Conservation (phyloP, 2,888 invertebrate genomes). For the Archaeoteleia sp. region DNA sequence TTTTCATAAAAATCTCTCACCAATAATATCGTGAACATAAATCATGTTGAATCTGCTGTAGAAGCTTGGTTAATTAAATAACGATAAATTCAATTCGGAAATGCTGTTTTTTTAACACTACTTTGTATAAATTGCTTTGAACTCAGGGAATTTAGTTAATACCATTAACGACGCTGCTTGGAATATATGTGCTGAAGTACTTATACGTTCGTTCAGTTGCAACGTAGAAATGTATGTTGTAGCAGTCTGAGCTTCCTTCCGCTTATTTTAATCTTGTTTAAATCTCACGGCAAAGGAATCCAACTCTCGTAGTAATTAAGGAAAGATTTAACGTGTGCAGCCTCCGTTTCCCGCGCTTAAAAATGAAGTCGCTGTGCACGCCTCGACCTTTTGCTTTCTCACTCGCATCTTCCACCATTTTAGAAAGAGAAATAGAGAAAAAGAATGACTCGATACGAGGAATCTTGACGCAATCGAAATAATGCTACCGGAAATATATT, state of each 20-base stretch:
- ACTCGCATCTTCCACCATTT: not conserved
- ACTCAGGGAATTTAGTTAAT: too few relatives aligned
- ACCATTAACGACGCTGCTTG: too few relatives aligned
- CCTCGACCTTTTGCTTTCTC: not conserved
- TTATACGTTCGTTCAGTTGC: too few relatives aligned
- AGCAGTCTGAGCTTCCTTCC: constrained; percentile 3
- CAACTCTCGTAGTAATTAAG: constrained; percentile 7
- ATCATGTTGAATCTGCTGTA: too few relatives aligned
- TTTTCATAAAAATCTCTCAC: too few relatives aligned
- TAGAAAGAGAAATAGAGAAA: not conserved
- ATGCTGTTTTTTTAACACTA: too few relatives aligned
- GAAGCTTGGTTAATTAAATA: too few relatives aligned
- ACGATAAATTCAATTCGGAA: too few relatives aligned
- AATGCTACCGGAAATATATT: not conserved
- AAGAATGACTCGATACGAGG: too few relatives aligned
- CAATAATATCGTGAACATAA: too few relatives aligned
- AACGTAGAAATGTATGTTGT: constrained; percentile 1
- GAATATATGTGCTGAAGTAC: too few relatives aligned
- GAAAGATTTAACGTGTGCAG: constrained; percentile 10
- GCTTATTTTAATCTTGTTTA: constrained; percentile 15
- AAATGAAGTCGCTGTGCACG: not conserved
- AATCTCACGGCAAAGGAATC: constrained; percentile 10
- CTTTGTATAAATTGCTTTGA: too few relatives aligned
- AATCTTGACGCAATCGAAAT: not conserved
- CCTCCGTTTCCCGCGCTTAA: not conserved